phyloP scores from a whole-genome alignment of 2,113 vertebrate genomes.

The Odontophorus gujanensis region DNA sequence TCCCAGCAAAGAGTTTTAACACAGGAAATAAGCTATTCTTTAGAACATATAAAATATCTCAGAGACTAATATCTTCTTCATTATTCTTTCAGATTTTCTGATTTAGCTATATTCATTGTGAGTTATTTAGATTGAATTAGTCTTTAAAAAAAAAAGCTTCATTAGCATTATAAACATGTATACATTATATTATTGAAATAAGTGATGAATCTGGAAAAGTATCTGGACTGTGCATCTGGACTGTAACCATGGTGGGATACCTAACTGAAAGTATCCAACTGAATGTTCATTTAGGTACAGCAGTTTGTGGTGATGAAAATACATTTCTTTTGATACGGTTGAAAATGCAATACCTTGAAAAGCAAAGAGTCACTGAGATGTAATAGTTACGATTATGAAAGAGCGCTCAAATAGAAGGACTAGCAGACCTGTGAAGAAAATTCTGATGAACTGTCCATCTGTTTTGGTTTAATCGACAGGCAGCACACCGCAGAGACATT shows the following conservation, averaged over 20 bases:
- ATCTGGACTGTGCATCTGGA: neutral
- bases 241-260: neutral
- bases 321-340: neutral
- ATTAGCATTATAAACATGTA: neutral
- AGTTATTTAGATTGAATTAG: neutral
- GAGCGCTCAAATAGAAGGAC: neutral
- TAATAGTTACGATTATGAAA: neutral
- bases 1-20: neutral
- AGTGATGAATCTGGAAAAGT: neutral
- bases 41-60: neutral
- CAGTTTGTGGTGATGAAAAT: neutral
- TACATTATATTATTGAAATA: neutral
- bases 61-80: neutral
- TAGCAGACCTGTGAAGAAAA: neutral
- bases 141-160: neutral
- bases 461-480: neutral
- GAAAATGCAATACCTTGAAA: neutral
- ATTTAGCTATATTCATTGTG: neutral
- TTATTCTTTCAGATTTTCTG: neutral
- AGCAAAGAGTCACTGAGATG: neutral
- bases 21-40: neutral
- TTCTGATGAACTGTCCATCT: accelerated
- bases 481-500: neutral
- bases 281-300: neutral
- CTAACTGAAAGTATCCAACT: neutral